These are phyloP conservation scores for Agrenia bidenticulata DNA, from an alignment of 2,888 invertebrate genomes.

Conservation along the genomic window DNA sequence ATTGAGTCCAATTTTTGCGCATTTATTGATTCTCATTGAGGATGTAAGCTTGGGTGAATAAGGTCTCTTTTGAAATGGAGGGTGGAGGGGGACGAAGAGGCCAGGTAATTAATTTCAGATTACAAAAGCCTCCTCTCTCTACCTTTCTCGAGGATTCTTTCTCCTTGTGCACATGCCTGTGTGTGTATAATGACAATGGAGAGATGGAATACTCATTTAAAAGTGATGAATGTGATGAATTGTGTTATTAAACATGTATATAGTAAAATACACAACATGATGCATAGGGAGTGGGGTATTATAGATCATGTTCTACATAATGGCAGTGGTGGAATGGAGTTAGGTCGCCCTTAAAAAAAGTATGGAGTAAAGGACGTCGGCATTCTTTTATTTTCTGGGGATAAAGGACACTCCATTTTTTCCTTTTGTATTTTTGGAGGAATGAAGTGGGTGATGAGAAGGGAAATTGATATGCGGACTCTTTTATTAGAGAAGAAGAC, in stretches of 20 bases:
- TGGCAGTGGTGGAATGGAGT: too few species aligned
- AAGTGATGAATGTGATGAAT: constrained; percentile 6
- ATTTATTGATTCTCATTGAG: constrained; percentile 2
- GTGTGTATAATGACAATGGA: too few species aligned
- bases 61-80: too few species aligned
- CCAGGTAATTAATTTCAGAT: constrained; percentile 10
- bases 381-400: constrained; percentile 7
- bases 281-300: too few species aligned
- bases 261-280: too few species aligned
- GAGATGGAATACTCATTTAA: background rate
- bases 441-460: too few species aligned
- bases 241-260: background rate
- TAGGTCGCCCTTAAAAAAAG: too few species aligned
- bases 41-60: too few species aligned
- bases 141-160: background rate
- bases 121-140: background rate
- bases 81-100: background rate
- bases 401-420: constrained; percentile 2
- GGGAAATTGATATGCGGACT: too few species aligned
- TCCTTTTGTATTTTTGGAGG: background rate
- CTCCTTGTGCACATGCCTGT: background rate
- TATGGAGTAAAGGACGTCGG: background rate
- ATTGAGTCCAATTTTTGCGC: background rate
- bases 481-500: too few species aligned
- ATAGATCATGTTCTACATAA: too few species aligned